Evolutionary conservation across 2,113 vertebrate species (phyloP).

Genomic region (Macrotis lagotis): DNA sequence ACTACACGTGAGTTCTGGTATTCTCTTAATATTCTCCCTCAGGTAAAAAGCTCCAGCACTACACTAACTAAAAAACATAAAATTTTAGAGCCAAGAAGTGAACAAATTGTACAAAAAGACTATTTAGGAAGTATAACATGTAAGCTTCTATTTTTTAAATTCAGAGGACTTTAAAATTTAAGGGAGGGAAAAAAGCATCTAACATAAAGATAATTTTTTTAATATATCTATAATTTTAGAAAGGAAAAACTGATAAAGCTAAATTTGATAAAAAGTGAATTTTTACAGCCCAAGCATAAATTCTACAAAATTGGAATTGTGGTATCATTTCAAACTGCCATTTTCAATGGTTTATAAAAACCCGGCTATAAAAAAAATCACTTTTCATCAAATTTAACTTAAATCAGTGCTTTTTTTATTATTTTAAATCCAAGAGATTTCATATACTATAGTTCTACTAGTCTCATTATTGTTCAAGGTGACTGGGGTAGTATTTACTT

Average conservation of each 20-base stretch:
- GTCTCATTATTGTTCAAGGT: background rate
- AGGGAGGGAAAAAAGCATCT: background rate
- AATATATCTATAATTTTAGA: background rate
- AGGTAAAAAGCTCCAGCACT: background rate
- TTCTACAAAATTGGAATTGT: conserved; percentile 3
- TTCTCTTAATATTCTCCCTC: background rate
- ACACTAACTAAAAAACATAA: background rate
- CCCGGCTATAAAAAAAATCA: conserved; percentile 1
- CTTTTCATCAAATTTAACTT: conserved; percentile 10
- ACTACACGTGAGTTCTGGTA: background rate
- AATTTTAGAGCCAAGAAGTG: background rate
- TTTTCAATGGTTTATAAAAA: background rate
- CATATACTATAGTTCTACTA: background rate
- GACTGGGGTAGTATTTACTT: background rate
- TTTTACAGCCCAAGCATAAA: conserved; percentile 6
- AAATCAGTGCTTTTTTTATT: background rate
- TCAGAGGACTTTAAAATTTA: background rate
- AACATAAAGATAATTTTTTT: background rate
- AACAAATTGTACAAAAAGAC: background rate
- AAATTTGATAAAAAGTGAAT: conserved; percentile 23
- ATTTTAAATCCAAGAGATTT: background rate
- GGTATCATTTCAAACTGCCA: background rate
- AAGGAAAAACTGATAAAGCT: background rate
- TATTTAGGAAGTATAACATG: background rate
- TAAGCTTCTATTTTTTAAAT: background rate